phyloP scores from a whole-genome alignment of 2,888 invertebrate genomes.

The Flexamia atlantica region DNA sequence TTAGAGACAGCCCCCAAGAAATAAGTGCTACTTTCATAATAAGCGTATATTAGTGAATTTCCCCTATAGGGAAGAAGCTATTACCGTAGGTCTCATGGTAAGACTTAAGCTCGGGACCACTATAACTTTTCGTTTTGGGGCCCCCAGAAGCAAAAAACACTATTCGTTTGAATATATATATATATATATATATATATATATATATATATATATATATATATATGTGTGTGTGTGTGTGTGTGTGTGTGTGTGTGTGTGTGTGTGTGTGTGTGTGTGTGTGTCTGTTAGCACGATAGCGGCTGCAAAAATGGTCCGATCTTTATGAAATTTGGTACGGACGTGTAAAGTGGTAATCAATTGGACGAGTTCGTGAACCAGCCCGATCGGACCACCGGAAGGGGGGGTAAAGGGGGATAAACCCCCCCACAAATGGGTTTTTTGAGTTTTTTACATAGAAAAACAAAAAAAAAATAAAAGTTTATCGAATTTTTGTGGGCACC shows the following conservation, averaged over 20 bases:
- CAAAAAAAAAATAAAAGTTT: neutral
- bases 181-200: no score
- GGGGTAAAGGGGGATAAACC: neutral
- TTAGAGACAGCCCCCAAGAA: no score
- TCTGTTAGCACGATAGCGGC: neutral
- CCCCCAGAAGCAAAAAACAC: neutral
- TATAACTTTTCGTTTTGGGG: neutral
- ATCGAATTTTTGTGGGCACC: neutral
- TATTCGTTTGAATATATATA: neutral
- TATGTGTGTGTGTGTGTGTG: neutral
- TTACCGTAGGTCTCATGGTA: no score
- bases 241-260: conserved; percentile 9
- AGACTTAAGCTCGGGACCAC: neutral
- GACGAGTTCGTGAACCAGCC: neutral
- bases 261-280: conserved; percentile 10
- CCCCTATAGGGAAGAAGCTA: no score
- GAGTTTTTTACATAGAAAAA: neutral
- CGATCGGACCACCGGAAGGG: neutral
- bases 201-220: conserved; percentile 4
- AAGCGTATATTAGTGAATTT: neutral
- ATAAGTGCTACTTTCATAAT: no score
- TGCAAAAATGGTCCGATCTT: neutral
- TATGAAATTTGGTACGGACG: neutral
- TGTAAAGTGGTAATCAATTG: neutral
- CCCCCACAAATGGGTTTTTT: neutral